Evolutionary conservation across 2,888 invertebrate species (phyloP).

Genomic region (Anthophora plumipes): DNA sequence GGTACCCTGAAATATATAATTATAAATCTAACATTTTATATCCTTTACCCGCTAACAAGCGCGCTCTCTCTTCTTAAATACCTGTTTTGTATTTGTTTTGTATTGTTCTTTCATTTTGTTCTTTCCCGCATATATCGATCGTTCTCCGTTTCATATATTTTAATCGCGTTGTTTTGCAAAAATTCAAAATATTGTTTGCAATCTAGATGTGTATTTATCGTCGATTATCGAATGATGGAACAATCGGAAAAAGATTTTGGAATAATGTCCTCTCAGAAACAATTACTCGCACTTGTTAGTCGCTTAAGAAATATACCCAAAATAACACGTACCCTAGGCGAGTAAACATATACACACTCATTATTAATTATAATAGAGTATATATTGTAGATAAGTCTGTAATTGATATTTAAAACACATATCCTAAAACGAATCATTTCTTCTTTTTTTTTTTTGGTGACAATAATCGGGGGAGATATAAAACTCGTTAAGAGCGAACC

Average conservation of each 20-base stretch:
- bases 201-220: too few relatives aligned
- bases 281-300: slow-evolving; percentile 8
- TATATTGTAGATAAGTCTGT: slow-evolving; percentile 13
- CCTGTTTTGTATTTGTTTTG: too few relatives aligned
- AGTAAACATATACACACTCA: slow-evolving; percentile 20
- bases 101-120: neutral
- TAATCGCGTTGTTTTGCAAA: neutral
- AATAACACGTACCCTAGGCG: slow-evolving; percentile 31
- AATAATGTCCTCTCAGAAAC: neutral
- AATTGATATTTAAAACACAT: slow-evolving; percentile 35
- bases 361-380: slow-evolving; percentile 31
- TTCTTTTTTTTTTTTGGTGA: slow-evolving; percentile 54
- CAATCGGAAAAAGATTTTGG: too few relatives aligned
- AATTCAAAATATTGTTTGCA: neutral
- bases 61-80: neutral
- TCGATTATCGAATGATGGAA: too few relatives aligned
- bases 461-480: too few relatives aligned
- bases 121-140: too few relatives aligned
- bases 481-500: too few relatives aligned
- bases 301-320: slow-evolving; percentile 14
- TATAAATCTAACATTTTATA: neutral
- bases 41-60: slow-evolving; percentile 49
- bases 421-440: slow-evolving; percentile 36
- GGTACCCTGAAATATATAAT: slow-evolving; percentile 8
- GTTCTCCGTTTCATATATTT: neutral